Conservation (phyloP, 2,797 vertebrate genomes). For the Poecile montanus region DNA sequence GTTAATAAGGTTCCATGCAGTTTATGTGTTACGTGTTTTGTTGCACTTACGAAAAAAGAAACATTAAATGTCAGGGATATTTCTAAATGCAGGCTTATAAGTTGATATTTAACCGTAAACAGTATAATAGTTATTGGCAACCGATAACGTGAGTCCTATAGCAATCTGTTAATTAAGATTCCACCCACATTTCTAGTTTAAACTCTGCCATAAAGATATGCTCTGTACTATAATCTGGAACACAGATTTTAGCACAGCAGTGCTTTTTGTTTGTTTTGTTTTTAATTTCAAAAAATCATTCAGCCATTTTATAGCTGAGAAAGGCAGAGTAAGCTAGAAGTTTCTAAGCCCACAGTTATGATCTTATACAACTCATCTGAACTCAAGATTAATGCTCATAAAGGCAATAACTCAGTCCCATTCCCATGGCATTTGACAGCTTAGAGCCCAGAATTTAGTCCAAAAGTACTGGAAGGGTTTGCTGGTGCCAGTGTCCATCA, state of each 20-base stretch:
- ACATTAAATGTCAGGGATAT: conserved; percentile 12
- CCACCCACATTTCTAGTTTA: conserved; percentile 68
- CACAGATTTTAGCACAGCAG: conserved; percentile 53
- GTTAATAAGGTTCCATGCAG: background rate
- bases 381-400: background rate
- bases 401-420: background rate
- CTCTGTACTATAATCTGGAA: conserved; percentile 52
- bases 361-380: background rate
- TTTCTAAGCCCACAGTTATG: conserved; percentile 28
- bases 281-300: conserved; percentile 57
- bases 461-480: background rate
- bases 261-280: conserved; percentile 47
- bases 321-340: conserved; percentile 19
- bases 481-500: background rate
- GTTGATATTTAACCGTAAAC: conserved; percentile 35
- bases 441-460: background rate
- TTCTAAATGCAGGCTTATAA: conserved; percentile 28
- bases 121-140: conserved; percentile 27
- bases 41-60: conserved; percentile 44
- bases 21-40: conserved; percentile 8
- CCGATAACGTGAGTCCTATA: background rate
- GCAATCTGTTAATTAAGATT: conserved; percentile 68
- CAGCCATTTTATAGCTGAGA: conserved; percentile 38
- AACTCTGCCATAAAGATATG: conserved; percentile 61
- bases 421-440: background rate